These are phyloP conservation scores for Polypedilum pembai DNA, from an alignment of 1,140 invertebrate species.

Conservation along the genomic window DNA sequence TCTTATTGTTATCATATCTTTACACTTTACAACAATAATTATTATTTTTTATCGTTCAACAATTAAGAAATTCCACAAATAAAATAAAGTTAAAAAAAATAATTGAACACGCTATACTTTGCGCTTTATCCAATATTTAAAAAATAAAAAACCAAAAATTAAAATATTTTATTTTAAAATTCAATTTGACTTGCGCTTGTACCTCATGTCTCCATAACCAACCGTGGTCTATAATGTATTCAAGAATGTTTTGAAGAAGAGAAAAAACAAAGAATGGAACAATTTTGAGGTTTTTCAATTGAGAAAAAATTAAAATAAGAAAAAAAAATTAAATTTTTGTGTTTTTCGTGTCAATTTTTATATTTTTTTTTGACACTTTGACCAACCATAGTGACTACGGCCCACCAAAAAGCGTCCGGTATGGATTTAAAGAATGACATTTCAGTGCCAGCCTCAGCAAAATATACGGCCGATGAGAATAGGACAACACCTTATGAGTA, in stretches of 20 bases:
- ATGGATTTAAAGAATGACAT: slow-evolving; percentile 96
- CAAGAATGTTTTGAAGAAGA: neutral
- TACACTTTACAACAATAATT: neutral
- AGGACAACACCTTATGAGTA: slow-evolving; percentile 76
- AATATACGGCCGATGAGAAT: slow-evolving; percentile 97
- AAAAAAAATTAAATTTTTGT: neutral
- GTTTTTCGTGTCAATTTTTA: too few relatives aligned
- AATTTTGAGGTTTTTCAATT: neutral
- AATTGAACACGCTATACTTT: neutral
- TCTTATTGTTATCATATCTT: neutral
- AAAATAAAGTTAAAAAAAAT: neutral
- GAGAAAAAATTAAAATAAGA: neutral
- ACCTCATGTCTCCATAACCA: slow-evolving; percentile 97
- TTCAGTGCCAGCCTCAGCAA: slow-evolving; percentile 93
- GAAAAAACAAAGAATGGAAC: neutral
- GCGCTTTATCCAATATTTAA: slow-evolving; percentile 2
- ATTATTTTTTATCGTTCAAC: neutral
- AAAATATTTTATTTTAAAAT: too few relatives aligned
- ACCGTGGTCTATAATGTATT: slow-evolving; percentile 61
- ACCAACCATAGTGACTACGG: slow-evolving; percentile 73
- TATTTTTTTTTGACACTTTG: neutral
- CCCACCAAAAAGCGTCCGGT: slow-evolving; percentile 96
- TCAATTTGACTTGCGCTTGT: slow-evolving; percentile 37
- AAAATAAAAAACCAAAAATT: neutral
- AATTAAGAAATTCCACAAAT: neutral